A percentile compares a stretch with the other conserved stretches of the same genome.
Conservation (phyloP, 2,113 vertebrate species). For the Desmodus rotundus region DNA sequence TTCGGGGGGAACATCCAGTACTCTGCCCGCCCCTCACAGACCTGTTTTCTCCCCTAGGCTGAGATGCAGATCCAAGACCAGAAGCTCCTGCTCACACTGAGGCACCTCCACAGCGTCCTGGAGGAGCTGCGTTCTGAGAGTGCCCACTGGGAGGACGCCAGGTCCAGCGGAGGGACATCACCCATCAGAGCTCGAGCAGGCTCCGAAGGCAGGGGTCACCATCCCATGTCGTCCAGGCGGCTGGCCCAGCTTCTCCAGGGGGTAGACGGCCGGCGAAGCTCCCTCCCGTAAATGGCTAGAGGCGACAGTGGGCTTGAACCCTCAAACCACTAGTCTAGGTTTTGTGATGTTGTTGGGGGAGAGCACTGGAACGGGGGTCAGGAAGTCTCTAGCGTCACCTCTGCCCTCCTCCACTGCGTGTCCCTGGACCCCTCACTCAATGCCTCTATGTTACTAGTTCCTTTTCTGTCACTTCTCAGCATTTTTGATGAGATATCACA, state of each 20-base stretch:
- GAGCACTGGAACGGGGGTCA: not conserved
- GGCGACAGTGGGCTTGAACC: not conserved
- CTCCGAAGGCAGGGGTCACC: slow-evolving; percentile 73
- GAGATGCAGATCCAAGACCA: slow-evolving; percentile 91
- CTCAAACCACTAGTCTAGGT: not conserved
- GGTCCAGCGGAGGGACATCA: slow-evolving; percentile 61
- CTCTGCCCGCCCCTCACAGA: not conserved
- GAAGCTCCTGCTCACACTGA: slow-evolving; percentile 84
- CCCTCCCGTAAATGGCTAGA: slow-evolving; percentile 75
- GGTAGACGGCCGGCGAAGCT: slow-evolving; percentile 79
- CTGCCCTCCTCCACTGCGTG: not conserved
- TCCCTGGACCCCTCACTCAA: not conserved
- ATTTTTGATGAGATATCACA: not conserved
- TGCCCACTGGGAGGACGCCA: slow-evolving; percentile 40
- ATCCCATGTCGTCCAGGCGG: not conserved
- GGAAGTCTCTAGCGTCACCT: not conserved
- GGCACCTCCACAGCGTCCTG: slow-evolving; percentile 84
- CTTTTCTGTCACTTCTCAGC: not conserved
- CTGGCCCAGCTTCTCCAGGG: slow-evolving; percentile 13
- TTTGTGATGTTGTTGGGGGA: not conserved
- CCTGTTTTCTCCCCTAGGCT: slow-evolving; percentile 75
- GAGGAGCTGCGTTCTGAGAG: slow-evolving; percentile 81
- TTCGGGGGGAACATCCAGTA: not conserved
- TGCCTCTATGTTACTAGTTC: not conserved
- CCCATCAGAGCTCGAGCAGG: slow-evolving; percentile 71